phyloP scores from a whole-genome alignment of 2,888 invertebrate genomes.

The Pinctada fucata region DNA sequence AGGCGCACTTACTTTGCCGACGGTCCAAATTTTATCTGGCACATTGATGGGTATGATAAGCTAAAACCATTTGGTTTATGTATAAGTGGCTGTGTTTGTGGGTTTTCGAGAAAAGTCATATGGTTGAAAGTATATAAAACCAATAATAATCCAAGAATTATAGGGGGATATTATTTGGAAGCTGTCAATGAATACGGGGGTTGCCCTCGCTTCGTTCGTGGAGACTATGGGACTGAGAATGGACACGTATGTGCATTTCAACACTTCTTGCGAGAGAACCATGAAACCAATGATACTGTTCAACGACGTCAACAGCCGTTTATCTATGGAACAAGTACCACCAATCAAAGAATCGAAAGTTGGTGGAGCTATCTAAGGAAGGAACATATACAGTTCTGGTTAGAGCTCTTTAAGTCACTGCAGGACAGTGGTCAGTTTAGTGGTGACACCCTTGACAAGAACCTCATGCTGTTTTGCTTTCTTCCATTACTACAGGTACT shows the following conservation, averaged over 20 bases:
- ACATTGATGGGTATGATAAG: conserved; percentile 32
- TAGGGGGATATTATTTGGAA: conserved; percentile 22
- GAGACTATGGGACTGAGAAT: conserved; percentile 35
- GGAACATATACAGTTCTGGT: conserved; percentile 40
- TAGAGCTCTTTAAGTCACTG: conserved; percentile 30
- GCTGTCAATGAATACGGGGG: not conserved
- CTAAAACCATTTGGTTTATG: conserved; percentile 34
- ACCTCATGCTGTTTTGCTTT: conserved; percentile 45
- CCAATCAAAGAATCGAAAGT: conserved; percentile 42
- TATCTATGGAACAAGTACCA: conserved; percentile 28
- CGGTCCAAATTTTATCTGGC: conserved; percentile 34
- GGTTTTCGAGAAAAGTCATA: conserved; percentile 27
- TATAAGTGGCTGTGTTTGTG: conserved; percentile 37
- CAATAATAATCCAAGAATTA: too few species aligned
- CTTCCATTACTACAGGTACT: conserved; percentile 39
- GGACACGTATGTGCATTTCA: conserved; percentile 18
- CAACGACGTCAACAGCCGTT: conserved; percentile 8
- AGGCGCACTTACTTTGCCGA: conserved; percentile 22
- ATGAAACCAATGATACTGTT: too few species aligned
- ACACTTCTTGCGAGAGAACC: not conserved
- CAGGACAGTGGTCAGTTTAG: conserved; percentile 27
- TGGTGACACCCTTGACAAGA: conserved; percentile 29
- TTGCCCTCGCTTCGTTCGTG: conserved; percentile 7
- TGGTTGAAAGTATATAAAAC: too few species aligned
- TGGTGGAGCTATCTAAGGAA: conserved; percentile 43